A percentile compares a stretch with the other conserved stretches of the same genome.
Evolutionary conservation across 2,113 vertebrate species (phyloP).

Genomic region (Actinemys pallida): DNA sequence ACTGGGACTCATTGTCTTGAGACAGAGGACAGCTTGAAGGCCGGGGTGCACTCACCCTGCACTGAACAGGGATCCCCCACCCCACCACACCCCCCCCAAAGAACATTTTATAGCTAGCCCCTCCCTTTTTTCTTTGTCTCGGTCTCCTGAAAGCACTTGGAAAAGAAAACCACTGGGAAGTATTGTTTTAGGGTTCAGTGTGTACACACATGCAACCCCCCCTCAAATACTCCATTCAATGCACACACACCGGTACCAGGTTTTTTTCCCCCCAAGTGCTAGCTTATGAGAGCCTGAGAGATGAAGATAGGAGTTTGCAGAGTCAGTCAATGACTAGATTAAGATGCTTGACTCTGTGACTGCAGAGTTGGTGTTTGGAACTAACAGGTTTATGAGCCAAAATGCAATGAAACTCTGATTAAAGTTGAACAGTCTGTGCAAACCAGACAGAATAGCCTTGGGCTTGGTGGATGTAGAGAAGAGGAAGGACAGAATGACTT

Average conservation of each 20-base stretch:
- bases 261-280: not conserved
- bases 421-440: not conserved
- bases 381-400: no score
- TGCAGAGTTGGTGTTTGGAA: not conserved
- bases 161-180: not conserved
- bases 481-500: not conserved
- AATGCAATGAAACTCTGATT: no score
- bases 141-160: not conserved
- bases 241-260: no score
- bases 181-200: not conserved
- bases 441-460: not conserved
- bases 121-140: not conserved
- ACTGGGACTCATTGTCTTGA: no score
- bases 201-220: not conserved
- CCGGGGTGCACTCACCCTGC: no score
- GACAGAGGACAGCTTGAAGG: no score
- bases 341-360: not conserved
- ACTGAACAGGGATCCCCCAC: no score
- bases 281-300: not conserved
- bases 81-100: not conserved
- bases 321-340: not conserved
- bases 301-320: not conserved
- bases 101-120: not conserved
- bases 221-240: no score
- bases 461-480: not conserved